phyloP scores from a whole-genome alignment of 2,888 invertebrate species.

The Nomada ruficornis region DNA sequence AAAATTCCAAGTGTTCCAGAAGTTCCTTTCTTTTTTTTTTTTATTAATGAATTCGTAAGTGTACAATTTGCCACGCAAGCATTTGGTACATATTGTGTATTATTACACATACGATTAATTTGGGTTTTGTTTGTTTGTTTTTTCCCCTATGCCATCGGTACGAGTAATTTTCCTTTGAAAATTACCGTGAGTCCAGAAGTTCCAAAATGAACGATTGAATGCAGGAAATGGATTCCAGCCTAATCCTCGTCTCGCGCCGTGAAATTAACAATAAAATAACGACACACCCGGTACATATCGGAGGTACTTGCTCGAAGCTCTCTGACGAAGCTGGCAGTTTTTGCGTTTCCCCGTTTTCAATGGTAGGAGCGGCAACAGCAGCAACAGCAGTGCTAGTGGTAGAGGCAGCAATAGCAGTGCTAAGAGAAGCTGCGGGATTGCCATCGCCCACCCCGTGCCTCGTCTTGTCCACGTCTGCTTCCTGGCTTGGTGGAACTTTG shows the following conservation, averaged over 20 bases:
- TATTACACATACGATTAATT: too few species aligned
- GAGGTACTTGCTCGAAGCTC: slow-evolving; percentile 75
- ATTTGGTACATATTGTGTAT: too few species aligned
- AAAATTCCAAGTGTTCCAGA: too few species aligned
- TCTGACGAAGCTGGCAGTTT: slow-evolving; percentile 80
- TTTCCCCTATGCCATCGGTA: too few species aligned
- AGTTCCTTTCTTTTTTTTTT: too few species aligned
- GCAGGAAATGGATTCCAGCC: not conserved
- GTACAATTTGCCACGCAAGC: too few species aligned
- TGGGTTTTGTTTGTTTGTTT: too few species aligned
- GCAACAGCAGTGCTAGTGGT: slow-evolving; percentile 32
- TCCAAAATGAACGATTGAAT: not conserved
- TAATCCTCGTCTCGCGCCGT: not conserved
- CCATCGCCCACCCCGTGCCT: slow-evolving; percentile 16
- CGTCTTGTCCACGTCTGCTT: slow-evolving; percentile 36
- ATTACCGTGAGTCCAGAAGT: too few species aligned
- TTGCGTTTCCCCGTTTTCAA: slow-evolving; percentile 80
- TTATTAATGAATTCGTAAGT: too few species aligned
- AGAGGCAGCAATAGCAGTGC: slow-evolving; percentile 41
- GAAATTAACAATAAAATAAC: not conserved
- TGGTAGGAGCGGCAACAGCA: slow-evolving; percentile 56
- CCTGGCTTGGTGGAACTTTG: slow-evolving; percentile 79
- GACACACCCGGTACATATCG: slow-evolving; percentile 75
- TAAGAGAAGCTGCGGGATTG: slow-evolving; percentile 52
- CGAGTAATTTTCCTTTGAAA: too few species aligned